Evolutionary conservation across 2,113 vertebrate species (phyloP).

Genomic region (Aleadryas rufinucha): DNA sequence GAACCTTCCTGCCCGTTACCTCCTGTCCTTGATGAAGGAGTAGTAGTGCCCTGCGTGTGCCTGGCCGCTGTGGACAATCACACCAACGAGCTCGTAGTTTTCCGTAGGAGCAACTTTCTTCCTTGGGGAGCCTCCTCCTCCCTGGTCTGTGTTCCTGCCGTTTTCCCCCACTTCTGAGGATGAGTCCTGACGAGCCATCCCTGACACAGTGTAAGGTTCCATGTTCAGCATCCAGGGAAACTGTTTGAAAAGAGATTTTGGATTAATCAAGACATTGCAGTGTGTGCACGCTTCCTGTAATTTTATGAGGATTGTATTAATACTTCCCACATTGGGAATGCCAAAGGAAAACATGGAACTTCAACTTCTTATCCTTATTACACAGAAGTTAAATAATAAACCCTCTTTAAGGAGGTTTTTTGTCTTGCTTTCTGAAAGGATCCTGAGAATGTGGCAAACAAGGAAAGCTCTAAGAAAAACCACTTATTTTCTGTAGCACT

Average conservation of each 20-base stretch:
- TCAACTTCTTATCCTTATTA: not conserved
- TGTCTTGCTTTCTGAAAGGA: not conserved
- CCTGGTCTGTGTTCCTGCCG: conserved; percentile 77
- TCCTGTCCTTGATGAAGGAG: conserved; percentile 97
- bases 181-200: conserved; percentile 96
- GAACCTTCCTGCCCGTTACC: conserved; percentile 67
- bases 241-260: conserved; percentile 64
- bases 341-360: not conserved
- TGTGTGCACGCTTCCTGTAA: rapidly evolving
- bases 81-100: conserved; percentile 96
- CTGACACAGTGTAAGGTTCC: conserved; percentile 97
- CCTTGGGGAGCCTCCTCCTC: conserved; percentile 88
- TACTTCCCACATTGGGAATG: not conserved
- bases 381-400: not conserved
- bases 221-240: conserved; percentile 99
- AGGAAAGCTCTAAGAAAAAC: not conserved
- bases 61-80: conserved; percentile 97
- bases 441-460: not conserved
- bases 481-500: not conserved
- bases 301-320: not conserved
- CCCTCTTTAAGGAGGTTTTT: not conserved
- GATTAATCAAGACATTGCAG: not conserved
- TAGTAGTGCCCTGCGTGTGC: conserved; percentile 98
- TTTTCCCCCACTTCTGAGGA: conserved; percentile 88
- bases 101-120: conserved; percentile 98